A percentile compares a stretch with the other conserved stretches of the same genome.
These are phyloP conservation scores for Morpho achilles DNA, from an alignment of 2,888 invertebrate species.

Conservation along the genomic window DNA sequence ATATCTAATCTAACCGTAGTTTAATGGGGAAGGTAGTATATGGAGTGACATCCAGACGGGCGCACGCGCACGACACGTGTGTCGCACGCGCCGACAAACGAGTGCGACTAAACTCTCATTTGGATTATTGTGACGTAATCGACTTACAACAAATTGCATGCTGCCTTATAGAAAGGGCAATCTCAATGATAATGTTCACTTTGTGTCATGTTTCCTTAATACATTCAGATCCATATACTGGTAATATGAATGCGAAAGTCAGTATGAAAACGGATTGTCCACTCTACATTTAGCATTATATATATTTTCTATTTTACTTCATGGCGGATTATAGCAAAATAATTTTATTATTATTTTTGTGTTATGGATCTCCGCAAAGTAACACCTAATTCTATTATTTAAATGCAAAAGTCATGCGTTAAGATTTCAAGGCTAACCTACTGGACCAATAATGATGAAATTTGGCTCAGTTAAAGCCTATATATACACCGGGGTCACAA, in stretches of 20 bases:
- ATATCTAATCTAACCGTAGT: conserved; percentile 12
- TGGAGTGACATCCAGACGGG: conserved; percentile 44
- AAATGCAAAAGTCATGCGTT: too few species aligned
- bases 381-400: too few species aligned
- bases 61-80: conserved; percentile 52
- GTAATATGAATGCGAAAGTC: not conserved
- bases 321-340: too few species aligned
- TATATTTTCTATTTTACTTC: too few species aligned
- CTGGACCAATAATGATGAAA: too few species aligned
- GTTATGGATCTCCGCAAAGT: too few species aligned
- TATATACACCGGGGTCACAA: too few species aligned
- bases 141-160: conserved; percentile 48
- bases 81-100: conserved; percentile 61
- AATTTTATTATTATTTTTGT: too few species aligned
- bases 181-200: conserved; percentile 12
- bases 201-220: conserved; percentile 6
- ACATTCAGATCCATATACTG: not conserved
- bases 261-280: too few species aligned
- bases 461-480: too few species aligned
- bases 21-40: conserved; percentile 21
- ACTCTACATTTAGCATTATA: too few species aligned
- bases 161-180: conserved; percentile 26
- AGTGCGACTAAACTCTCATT: conserved; percentile 56
- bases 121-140: conserved; percentile 60
- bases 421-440: too few species aligned